Evolutionary conservation across 1,140 invertebrate species (phyloP), one percentile per base, ranked within the genome.

Genomic region (Panulirus ornatus): DNA sequence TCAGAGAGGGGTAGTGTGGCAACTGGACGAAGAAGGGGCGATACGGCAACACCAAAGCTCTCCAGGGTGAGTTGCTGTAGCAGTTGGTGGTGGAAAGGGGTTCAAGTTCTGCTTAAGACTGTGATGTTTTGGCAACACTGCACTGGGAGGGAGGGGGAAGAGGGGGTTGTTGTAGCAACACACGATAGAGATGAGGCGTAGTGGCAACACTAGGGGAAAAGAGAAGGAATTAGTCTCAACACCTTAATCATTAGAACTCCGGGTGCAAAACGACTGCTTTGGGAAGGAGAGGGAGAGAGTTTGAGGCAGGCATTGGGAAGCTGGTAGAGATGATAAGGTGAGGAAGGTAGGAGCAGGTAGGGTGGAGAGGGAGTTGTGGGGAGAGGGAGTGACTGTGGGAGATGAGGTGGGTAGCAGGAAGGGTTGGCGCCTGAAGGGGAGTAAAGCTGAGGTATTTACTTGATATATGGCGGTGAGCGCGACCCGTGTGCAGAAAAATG

Each of bases 361-460:
- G 66, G 9, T 9, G 36, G 27, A 73, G 34, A 11, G 34, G 70
- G 34, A 34, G 70, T 34, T 58, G 51, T 58, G 51, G 51, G 51
- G 51, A 22, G 51, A 34, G 40, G 27, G 34, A 30, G 34, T 1
- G 14, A 38, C 0, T 3, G 22, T 6, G 66, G 16, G 42, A n/a
- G 36, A 73, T 38, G 34, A n/a, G 42, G 34, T 34, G 70, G 70
- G 9, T 38, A 38, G 70, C 36, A 73, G 30, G 34, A 58, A 58
- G 51, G 22, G 51, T 11, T 38, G 16, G 70, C 34, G 14, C 9
- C 19, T 34, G 70, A 73, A 73, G 27, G 70, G 22, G 34, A n/a
- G 70, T 73, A 36, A 73, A 73, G 70, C 70, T 36, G 70, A 73
- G 70, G 36, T 73, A 73, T 73, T 73, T 73, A 73, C 70, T 8